Evolutionary conservation across 92 coral and sea anemone genomes (phyloP), one percentile per base, ranked within the genome.

Genomic region (Parazoanthus atlanticus): DNA sequence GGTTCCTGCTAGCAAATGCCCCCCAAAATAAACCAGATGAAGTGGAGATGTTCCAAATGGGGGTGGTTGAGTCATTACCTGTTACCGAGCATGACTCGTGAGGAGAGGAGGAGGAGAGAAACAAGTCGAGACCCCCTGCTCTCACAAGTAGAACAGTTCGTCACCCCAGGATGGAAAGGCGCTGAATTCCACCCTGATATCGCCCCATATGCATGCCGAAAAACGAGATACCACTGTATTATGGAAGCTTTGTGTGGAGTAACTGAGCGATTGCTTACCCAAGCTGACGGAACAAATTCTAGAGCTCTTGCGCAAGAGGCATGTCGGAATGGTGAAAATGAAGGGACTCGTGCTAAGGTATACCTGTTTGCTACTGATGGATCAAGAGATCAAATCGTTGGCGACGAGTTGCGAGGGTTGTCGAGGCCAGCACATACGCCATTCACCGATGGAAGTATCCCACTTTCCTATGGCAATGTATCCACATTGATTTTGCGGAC

Each of bases 301-400:
- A 10, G 61, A 52, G 15, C 61, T 56, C 23, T 56, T 56, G 25
- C 61, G 8, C 61, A 8, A 77, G 33, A 36, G 21, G 28, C 66
- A 47, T 66, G 46, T 78, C 65, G 23, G 82, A 54, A 78, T 78
- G 65, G 66, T 78, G 56, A 78, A 78, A 47, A 28, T n/a, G 81
- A 78, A 78, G 17, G 65, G 65, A 12, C 34, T 78, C 28, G 66
- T 29, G 23, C 81, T 6, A 77, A 23, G 56, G 0, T 10, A 67
- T 67, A 28, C 31, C 29, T 28, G 11, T 4, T 67, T 6, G 32
- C 29, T 17, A 67, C 8, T n/a, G 52, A 75, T 75, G 23, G 52
- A 75, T 43, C 36, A 75, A 6, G 6, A 74, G 31, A 67, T 67
- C 28, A 11, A 67, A 67, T 11, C 28, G 29, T 17, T 8, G 17